Evolutionary conservation across 2,888 invertebrate species (phyloP), one percentile per base, ranked within the genome.

Genomic region (Acholoe squamosa): DNA sequence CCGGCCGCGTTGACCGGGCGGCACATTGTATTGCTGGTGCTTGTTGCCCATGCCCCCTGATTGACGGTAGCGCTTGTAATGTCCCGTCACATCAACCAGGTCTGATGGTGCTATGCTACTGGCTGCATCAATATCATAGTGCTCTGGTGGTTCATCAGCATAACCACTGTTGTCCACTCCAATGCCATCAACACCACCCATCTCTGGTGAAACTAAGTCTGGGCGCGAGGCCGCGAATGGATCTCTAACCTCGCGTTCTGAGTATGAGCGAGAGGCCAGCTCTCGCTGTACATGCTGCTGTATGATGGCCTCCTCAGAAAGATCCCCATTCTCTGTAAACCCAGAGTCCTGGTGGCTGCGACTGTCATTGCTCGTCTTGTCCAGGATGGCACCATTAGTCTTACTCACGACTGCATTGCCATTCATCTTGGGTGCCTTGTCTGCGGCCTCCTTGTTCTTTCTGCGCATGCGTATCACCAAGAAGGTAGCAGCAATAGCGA

Each of bases 91-190:
- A 95, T 99, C 99, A 22, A 91, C 99, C 51, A 92, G 89, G 95
- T 99, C 99, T 0, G 99, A 99, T 0, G 99, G 99, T 0, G 99
- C 99, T 93, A 99, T 99, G 0, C 98, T 99, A 95, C 98, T 99
- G 0, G 99, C 99, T 96, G 99, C 99, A 96, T 99, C 99, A 92
- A 99, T 96, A 95, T 99, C 99, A 95, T 99, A 99, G 90, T 94
- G 94, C 91, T 95, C 95, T 5, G 95, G 94, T 52, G 94, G 94
- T 86, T 95, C 94, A 76, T 94, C 94, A 89, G 94, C 94, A 90
- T 94, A 94, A 1, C 94, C 94, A 91, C 94, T 94, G 77, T 93
- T 93, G n/a, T 91, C 91, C 33, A 92, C 43, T 1, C 92, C 92
- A 61, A 51, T 52, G 22, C 86, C 76, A 88, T 95, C 95, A 90